Conservation (phyloP, 2,113 vertebrate genomes). For the Pseudopodoces humilis region DNA sequence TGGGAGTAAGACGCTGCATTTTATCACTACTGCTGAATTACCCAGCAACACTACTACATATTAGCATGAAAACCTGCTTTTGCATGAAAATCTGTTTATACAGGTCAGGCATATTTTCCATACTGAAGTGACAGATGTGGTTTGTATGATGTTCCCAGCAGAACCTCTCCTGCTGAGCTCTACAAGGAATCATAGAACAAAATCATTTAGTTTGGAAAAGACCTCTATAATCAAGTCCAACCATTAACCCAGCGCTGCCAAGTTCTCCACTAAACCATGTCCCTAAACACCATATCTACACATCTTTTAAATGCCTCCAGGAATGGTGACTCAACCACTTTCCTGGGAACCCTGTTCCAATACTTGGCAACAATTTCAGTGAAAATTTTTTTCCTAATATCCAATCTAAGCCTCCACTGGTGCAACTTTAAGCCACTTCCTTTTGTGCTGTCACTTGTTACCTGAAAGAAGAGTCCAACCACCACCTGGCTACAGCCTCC, state of each 20-base stretch:
- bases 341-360: not conserved
- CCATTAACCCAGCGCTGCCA: not conserved
- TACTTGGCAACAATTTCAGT: not conserved
- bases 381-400: not conserved
- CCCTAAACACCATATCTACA: not conserved
- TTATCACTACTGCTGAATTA: not conserved
- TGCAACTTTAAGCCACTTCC: not conserved
- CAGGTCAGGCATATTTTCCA: not conserved
- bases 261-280: not conserved
- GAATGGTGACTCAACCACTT: not conserved
- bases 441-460: not conserved
- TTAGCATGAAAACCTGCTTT: not conserved
- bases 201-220: not conserved
- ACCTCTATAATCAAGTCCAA: not conserved
- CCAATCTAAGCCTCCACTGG: not conserved
- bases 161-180: not conserved
- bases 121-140: not conserved
- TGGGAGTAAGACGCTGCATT: not conserved
- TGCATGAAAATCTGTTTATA: not conserved
- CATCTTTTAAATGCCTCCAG: not conserved
- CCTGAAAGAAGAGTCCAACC: not conserved
- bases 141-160: not conserved
- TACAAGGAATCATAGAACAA: not conserved
- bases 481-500: not conserved
- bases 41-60: not conserved